Evolutionary conservation across 1,140 invertebrate genomes (phyloP).

Genomic region (Rhopalosiphum padi): DNA sequence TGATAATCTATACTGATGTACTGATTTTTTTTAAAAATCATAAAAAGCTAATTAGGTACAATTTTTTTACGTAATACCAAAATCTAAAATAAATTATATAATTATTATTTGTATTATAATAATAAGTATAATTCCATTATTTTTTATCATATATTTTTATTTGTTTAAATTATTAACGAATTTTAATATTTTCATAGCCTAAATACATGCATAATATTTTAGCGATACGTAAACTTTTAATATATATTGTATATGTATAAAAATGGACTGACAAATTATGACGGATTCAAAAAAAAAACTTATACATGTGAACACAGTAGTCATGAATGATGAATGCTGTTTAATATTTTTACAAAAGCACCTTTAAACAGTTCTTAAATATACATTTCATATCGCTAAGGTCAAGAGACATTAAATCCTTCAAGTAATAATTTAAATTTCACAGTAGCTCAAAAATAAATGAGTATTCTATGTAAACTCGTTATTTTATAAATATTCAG

Average conservation of each 20-base stretch:
- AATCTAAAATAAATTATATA: background rate
- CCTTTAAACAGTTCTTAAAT: conserved; percentile 3
- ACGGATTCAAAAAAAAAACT: background rate
- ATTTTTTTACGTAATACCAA: background rate
- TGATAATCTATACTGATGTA: background rate
- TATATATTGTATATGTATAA: background rate
- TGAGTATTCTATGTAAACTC: background rate
- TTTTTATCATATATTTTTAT: background rate
- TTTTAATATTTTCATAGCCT: background rate
- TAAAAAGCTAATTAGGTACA: background rate
- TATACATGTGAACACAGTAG: background rate
- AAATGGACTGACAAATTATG: background rate
- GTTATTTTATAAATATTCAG: background rate
- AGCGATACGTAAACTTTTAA: background rate
- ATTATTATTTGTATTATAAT: background rate
- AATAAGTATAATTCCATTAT: background rate
- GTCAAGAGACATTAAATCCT: background rate
- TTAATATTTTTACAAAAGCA: conserved; percentile 1
- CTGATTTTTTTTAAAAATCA: background rate
- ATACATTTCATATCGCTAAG: background rate
- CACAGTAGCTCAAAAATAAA: background rate
- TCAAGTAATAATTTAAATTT: background rate
- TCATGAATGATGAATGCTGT: conserved; percentile 26
- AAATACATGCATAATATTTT: background rate
- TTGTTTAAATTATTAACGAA: background rate